Evolutionary conservation across 2,797 vertebrate species (phyloP).

Genomic region (Molossus molossus): DNA sequence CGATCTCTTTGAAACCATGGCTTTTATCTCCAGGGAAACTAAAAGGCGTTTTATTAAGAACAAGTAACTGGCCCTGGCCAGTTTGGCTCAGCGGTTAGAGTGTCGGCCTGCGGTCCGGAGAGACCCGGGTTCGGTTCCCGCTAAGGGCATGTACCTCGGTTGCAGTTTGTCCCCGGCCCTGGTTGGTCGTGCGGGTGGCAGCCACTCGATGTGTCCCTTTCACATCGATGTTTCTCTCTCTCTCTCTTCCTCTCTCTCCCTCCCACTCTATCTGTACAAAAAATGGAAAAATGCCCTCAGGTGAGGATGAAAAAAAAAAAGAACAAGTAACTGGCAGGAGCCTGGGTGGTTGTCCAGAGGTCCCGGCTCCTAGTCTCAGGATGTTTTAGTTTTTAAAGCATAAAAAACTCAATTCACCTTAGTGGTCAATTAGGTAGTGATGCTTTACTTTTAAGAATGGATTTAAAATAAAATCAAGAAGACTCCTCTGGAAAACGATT

Average conservation of each 20-base stretch:
- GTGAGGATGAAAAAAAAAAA: neutral
- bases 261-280: too few species aligned
- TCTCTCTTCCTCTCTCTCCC: too few species aligned
- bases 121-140: too few species aligned
- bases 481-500: constrained; percentile 25
- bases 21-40: neutral
- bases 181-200: too few species aligned
- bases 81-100: too few species aligned
- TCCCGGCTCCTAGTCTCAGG: neutral
- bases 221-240: too few species aligned
- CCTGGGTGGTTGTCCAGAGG: neutral
- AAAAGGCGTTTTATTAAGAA: neutral
- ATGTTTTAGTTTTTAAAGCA: neutral
- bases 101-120: too few species aligned
- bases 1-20: neutral
- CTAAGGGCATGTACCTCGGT: too few species aligned
- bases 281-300: too few species aligned
- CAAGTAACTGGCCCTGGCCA: neutral
- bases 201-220: too few species aligned
- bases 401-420: neutral
- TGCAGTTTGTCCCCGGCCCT: too few species aligned
- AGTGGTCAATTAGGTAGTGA: neutral
- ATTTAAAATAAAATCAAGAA: constrained; percentile 27
- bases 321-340: neutral
- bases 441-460: neutral